Percentiles rank a stretch among this genome's conserved stretches.
These are phyloP conservation scores for Ageneiosus marmoratus DNA, from an alignment of 2,113 vertebrate species.

Conservation along the genomic window DNA sequence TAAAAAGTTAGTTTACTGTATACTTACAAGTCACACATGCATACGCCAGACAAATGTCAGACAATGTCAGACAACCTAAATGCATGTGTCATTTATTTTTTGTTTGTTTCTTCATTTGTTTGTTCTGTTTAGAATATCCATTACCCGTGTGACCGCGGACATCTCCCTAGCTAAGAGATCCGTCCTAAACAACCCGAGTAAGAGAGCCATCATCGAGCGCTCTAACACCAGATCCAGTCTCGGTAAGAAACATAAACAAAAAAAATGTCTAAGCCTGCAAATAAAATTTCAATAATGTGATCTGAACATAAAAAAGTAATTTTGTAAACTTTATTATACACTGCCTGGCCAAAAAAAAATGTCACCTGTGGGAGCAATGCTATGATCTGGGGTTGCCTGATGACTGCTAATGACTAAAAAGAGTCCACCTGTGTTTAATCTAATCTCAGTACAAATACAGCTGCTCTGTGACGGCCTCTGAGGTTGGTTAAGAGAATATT, in stretches of 20 bases:
- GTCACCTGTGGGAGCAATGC: too few species aligned
- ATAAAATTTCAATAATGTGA: neutral
- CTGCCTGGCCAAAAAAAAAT: too few species aligned
- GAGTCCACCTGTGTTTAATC: too few species aligned
- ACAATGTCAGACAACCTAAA: neutral
- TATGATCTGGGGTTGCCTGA: too few species aligned
- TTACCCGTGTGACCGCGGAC: slow-evolving; percentile 92
- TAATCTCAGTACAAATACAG: too few species aligned
- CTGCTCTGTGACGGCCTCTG: too few species aligned
- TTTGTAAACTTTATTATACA: too few species aligned
- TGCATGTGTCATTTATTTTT: neutral
- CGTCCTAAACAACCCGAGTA: slow-evolving; percentile 96
- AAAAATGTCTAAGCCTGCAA: too few species aligned
- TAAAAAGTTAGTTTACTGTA: neutral
- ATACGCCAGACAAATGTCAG: too few species aligned
- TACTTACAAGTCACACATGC: too few species aligned
- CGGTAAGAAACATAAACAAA: slow-evolving; percentile 71
- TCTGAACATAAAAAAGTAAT: neutral
- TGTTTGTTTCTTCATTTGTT: neutral
- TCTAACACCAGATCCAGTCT: slow-evolving; percentile 95
- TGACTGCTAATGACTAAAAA: too few species aligned
- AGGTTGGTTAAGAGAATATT: too few species aligned
- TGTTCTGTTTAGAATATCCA: slow-evolving; percentile 82
- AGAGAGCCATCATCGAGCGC: slow-evolving; percentile 91
- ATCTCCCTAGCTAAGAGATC: slow-evolving; percentile 94